A percentile compares a stretch with the other conserved stretches of the same genome.
Evolutionary conservation across 2,113 vertebrate genomes (phyloP).

Genomic region (Alosa alosa): DNA sequence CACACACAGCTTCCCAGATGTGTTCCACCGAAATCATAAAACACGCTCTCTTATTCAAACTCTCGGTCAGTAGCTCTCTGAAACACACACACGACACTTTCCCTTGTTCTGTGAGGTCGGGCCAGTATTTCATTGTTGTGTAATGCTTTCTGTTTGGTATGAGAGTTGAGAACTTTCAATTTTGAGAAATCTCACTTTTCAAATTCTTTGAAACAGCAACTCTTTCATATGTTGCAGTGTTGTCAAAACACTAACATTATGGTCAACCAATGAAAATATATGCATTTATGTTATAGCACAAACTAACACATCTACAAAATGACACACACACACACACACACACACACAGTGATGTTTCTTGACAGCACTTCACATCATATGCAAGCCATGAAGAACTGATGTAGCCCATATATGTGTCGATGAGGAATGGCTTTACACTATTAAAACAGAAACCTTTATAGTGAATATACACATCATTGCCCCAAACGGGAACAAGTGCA

Average conservation of each 20-base stretch:
- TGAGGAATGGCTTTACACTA: neutral
- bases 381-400: neutral
- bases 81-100: slow-evolving; percentile 5
- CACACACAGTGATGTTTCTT: neutral
- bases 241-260: neutral
- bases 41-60: neutral
- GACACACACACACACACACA: too few species aligned
- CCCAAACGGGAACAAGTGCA: neutral
- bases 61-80: slow-evolving; percentile 1
- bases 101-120: neutral
- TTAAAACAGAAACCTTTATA: neutral
- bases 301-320: neutral
- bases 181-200: slow-evolving; percentile 13
- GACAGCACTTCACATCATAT: too few species aligned
- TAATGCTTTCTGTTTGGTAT: neutral
- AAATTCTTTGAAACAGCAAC: neutral
- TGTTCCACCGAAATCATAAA: neutral
- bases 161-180: slow-evolving; percentile 16
- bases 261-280: neutral
- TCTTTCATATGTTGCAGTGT: neutral
- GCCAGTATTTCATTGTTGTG: slow-evolving; percentile 4
- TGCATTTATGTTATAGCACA: neutral
- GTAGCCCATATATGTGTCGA: neutral
- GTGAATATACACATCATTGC: neutral
- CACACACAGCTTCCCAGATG: neutral